Conservation (phyloP, 2,113 vertebrate species). For the Alaudala cheleensis region DNA sequence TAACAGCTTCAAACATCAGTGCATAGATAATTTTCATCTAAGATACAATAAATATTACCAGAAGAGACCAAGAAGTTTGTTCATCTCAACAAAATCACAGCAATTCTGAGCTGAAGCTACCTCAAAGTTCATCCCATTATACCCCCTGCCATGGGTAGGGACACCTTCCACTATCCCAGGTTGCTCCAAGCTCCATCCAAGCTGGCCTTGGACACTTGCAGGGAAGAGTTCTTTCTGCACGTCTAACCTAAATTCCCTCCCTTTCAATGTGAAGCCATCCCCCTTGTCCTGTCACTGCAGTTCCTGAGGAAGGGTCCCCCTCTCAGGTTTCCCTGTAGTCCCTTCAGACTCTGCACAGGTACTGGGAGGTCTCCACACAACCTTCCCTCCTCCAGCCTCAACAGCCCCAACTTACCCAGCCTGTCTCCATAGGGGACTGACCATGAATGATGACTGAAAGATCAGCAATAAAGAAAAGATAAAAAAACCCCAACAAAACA, state of each 20-base stretch:
- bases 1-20: not conserved
- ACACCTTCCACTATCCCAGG: not conserved
- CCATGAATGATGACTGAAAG: not conserved
- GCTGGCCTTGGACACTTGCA: not conserved
- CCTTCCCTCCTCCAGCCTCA: not conserved
- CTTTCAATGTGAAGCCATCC: not conserved
- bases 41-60: not conserved
- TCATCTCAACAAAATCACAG: not conserved
- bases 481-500: not conserved
- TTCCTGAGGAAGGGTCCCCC: not conserved
- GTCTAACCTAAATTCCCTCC: not conserved
- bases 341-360: not conserved
- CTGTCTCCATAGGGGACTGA: not conserved
- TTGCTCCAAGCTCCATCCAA: accelerated
- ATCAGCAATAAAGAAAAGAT: not conserved
- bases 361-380: not conserved
- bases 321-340: not conserved
- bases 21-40: not conserved
- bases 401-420: not conserved
- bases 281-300: not conserved
- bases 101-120: not conserved
- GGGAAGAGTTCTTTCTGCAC: not conserved
- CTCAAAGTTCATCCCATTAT: not conserved
- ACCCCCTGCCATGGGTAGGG: not conserved
- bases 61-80: not conserved